phyloP scores from a whole-genome alignment of 2,888 invertebrate species.

The Ceramica pisi region DNA sequence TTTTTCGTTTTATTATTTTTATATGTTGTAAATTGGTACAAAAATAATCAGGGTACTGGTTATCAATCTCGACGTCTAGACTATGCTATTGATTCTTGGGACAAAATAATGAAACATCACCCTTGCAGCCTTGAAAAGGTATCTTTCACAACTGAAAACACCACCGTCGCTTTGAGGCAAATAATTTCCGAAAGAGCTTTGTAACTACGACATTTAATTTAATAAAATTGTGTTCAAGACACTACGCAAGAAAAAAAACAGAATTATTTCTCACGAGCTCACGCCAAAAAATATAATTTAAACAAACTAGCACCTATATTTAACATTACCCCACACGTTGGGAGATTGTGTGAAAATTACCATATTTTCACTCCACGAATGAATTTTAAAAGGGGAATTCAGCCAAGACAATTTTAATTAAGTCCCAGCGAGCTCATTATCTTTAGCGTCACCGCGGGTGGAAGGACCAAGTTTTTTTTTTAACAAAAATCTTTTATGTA shows the following conservation, averaged over 20 bases:
- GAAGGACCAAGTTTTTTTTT: slow-evolving; percentile 58
- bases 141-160: background rate
- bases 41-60: too few species aligned
- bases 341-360: slow-evolving; percentile 63
- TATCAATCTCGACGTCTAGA: too few species aligned
- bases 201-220: background rate
- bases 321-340: slow-evolving; percentile 52
- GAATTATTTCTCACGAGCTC: slow-evolving; percentile 3
- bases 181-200: background rate
- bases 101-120: too few species aligned
- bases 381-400: slow-evolving; percentile 66
- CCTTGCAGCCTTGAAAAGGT: background rate
- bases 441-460: slow-evolving; percentile 61
- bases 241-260: background rate
- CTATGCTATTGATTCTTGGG: too few species aligned
- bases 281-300: slow-evolving; percentile 15
- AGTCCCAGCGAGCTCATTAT: slow-evolving; percentile 73
- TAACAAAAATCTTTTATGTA: slow-evolving; percentile 62
- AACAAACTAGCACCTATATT: slow-evolving; percentile 40
- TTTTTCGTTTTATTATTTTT: background rate
- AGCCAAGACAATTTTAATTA: slow-evolving; percentile 74
- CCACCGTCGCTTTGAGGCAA: background rate
- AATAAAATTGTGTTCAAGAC: background rate
- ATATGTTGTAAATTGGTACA: background rate
- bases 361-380: slow-evolving; percentile 63